phyloP scores from a whole-genome alignment of 2,888 invertebrate genomes.

The Amiota mariae region DNA sequence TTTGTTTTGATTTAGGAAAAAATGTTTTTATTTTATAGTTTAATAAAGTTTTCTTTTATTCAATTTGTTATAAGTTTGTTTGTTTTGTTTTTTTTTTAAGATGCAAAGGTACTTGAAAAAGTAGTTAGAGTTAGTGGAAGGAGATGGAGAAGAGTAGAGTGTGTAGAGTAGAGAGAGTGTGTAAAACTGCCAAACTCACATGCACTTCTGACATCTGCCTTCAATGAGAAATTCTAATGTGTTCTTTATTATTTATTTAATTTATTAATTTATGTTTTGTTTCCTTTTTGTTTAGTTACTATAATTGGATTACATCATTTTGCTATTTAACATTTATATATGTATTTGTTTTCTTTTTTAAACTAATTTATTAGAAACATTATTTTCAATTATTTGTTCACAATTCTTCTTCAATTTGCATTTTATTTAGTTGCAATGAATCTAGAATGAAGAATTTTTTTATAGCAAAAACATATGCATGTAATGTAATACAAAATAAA shows the following conservation, averaged over 20 bases:
- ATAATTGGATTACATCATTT: constrained; percentile 31
- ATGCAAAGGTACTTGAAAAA: constrained; percentile 65
- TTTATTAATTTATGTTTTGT: constrained; percentile 18
- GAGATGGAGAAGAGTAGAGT: neutral
- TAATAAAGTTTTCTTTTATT: constrained; percentile 25
- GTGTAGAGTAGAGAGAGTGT: constrained; percentile 6
- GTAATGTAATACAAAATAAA: neutral
- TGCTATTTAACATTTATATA: constrained; percentile 29
- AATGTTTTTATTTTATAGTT: constrained; percentile 33
- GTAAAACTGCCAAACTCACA: neutral
- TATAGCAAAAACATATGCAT: neutral
- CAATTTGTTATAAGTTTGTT: constrained; percentile 38
- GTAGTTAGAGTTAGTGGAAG: constrained; percentile 45
- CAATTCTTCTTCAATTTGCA: neutral
- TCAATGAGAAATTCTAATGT: constrained; percentile 3
- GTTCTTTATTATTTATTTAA: neutral
- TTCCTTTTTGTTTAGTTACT: neutral
- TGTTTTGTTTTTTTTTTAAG: constrained; percentile 52
- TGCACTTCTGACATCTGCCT: neutral
- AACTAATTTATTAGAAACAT: constrained; percentile 9
- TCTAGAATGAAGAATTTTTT: neutral
- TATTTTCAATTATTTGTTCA: constrained; percentile 11
- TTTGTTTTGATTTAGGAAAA: constrained; percentile 35
- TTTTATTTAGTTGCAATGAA: neutral
- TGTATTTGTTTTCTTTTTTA: neutral